Conservation (phyloP, 2,888 invertebrate genomes). For the Electrophaes corylata region DNA sequence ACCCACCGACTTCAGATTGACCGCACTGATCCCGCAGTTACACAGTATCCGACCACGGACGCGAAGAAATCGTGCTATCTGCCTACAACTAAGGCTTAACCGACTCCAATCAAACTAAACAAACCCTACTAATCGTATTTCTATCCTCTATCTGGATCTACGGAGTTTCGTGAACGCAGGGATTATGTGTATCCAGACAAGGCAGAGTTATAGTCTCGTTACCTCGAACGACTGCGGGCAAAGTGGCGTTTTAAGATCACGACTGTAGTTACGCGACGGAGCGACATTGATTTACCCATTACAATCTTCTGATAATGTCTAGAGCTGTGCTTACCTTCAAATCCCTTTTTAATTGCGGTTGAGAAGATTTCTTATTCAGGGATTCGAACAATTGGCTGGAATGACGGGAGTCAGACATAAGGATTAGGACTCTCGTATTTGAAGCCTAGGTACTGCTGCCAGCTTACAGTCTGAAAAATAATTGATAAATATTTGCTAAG, state of each 20-base stretch:
- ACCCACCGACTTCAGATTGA: slow-evolving; percentile 77
- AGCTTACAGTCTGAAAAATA: slow-evolving; percentile 15
- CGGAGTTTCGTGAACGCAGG: slow-evolving; percentile 69
- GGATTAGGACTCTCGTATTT: slow-evolving; percentile 23
- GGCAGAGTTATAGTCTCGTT: slow-evolving; percentile 76
- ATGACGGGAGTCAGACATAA: slow-evolving; percentile 20
- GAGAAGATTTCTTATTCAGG: slow-evolving; percentile 33
- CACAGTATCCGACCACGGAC: slow-evolving; percentile 75
- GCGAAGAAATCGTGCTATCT: slow-evolving; percentile 82
- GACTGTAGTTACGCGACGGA: slow-evolving; percentile 46
- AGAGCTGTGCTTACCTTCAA: slow-evolving; percentile 41
- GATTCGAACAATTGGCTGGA: slow-evolving; percentile 28
- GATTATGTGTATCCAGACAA: slow-evolving; percentile 74
- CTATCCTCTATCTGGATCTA: slow-evolving; percentile 75
- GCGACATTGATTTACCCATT: slow-evolving; percentile 52
- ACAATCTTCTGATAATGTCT: slow-evolving; percentile 53
- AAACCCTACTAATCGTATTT: slow-evolving; percentile 79
- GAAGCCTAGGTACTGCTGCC: slow-evolving; percentile 9
- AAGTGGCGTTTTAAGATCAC: slow-evolving; percentile 60
- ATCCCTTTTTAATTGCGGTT: slow-evolving; percentile 43
- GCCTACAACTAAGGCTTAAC: slow-evolving; percentile 76
- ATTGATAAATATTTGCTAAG: background rate
- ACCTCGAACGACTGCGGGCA: slow-evolving; percentile 69
- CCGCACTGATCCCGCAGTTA: slow-evolving; percentile 67
- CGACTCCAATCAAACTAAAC: slow-evolving; percentile 82